A percentile compares a stretch with the other conserved stretches of the same genome.
Evolutionary conservation across 2,888 invertebrate genomes (phyloP).

Genomic region (Holacanthella duospinosa): DNA sequence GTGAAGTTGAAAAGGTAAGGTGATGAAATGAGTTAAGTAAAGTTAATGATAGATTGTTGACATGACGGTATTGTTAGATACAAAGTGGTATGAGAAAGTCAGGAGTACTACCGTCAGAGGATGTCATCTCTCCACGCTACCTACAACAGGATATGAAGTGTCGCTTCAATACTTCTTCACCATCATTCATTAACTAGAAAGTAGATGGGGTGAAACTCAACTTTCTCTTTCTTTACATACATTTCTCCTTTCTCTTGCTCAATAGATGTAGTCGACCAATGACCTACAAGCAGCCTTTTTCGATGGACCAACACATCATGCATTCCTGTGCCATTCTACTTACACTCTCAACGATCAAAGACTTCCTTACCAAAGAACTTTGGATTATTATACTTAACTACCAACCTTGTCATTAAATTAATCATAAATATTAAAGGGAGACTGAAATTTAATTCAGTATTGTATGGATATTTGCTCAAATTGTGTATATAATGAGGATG

Average conservation of each 20-base stretch:
- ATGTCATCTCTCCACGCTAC: constrained; percentile 21
- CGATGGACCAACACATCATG: not conserved
- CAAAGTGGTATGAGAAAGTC: constrained; percentile 26
- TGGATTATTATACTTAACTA: not conserved
- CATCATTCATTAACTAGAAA: constrained; percentile 5
- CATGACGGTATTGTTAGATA: constrained; percentile 15
- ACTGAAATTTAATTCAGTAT: not conserved
- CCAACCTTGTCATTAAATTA: not conserved
- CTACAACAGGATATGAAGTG: constrained; percentile 20
- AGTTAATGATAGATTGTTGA: not conserved
- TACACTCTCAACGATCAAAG: too few relatives aligned
- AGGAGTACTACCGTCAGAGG: constrained; percentile 20
- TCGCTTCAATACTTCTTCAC: constrained; percentile 22
- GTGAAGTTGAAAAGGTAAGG: constrained; percentile 40
- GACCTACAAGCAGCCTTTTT: not conserved
- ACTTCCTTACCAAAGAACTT: not conserved
- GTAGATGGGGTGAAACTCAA: not conserved
- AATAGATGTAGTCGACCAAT: not conserved
- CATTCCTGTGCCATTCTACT: too few relatives aligned
- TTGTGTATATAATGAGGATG: not conserved
- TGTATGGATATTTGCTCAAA: not conserved
- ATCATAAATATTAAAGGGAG: not conserved
- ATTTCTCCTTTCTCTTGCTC: not conserved
- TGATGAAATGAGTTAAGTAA: not conserved
- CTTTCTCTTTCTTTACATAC: not conserved